Evolutionary conservation across 2,113 vertebrate species (phyloP).

Genomic region (Isichthys henryi): DNA sequence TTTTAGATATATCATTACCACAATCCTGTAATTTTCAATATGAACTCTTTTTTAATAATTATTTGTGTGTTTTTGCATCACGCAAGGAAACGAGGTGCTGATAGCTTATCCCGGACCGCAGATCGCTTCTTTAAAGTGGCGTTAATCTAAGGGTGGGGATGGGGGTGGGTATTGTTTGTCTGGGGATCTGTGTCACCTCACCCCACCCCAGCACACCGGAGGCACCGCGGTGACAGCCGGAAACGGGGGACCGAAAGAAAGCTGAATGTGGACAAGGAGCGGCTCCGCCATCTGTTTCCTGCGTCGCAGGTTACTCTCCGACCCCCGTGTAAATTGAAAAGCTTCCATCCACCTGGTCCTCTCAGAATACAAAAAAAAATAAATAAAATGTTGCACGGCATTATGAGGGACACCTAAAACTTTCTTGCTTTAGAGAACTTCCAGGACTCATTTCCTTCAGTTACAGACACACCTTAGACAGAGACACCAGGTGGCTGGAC

Average conservation of each 20-base stretch:
- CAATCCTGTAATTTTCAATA: background rate
- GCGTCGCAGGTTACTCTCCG: background rate
- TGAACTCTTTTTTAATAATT: background rate
- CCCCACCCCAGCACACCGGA: background rate
- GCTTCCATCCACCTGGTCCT: slow-evolving; percentile 15
- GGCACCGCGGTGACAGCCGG: background rate
- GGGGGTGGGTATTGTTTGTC: background rate
- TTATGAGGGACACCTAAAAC: background rate
- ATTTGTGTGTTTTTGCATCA: background rate
- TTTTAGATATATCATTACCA: background rate
- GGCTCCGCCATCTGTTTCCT: background rate
- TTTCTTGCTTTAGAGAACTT: background rate
- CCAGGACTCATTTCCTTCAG: background rate
- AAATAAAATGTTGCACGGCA: background rate
- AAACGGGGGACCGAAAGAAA: background rate
- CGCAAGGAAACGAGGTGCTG: background rate
- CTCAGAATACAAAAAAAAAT: background rate
- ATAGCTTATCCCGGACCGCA: background rate
- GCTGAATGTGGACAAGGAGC: background rate
- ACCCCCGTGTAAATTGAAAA: background rate
- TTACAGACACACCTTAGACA: background rate
- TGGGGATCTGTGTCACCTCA: background rate
- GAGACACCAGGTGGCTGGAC: background rate
- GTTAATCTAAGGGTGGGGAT: background rate
- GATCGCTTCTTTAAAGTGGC: background rate